Conservation (phyloP, 2,888 invertebrate genomes). For the Perdita meconis region DNA sequence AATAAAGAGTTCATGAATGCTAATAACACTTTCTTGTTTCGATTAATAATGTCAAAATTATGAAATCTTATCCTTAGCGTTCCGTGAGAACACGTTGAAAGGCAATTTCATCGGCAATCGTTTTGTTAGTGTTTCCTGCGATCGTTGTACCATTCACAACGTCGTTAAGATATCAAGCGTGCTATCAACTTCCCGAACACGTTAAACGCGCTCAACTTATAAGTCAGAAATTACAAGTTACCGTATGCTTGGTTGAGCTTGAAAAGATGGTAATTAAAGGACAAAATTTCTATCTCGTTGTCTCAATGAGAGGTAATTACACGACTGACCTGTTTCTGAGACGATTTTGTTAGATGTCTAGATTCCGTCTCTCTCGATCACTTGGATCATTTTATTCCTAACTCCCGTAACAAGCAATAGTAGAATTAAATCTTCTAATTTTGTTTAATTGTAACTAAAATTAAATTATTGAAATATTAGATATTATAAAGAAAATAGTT, state of each 20-base stretch:
- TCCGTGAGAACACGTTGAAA: background rate
- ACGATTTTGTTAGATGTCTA: slow-evolving; percentile 17
- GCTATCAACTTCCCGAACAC: slow-evolving; percentile 46
- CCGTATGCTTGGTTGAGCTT: slow-evolving; percentile 51
- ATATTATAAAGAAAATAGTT: no score
- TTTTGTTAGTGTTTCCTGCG: background rate
- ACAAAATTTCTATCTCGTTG: slow-evolving; percentile 56
- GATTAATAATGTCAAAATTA: no score
- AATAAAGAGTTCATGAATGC: background rate
- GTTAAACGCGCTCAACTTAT: slow-evolving; percentile 45
- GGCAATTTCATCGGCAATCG: background rate
- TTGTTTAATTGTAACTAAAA: no score
- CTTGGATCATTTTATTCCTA: slow-evolving; percentile 13
- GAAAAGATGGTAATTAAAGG: slow-evolving; percentile 63
- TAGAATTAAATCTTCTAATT: no score
- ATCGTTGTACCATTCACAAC: slow-evolving; percentile 2
- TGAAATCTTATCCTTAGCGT: no score
- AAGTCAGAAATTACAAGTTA: slow-evolving; percentile 58
- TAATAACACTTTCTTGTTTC: no score
- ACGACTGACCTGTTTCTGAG: slow-evolving; percentile 57
- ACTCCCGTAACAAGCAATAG: no score
- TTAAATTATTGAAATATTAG: no score
- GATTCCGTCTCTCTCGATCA: slow-evolving; percentile 9
- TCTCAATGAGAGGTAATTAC: slow-evolving; percentile 59
- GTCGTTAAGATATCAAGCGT: slow-evolving; percentile 17